Conservation (phyloP, 2,888 invertebrate genomes). For the Pyrochroa serraticornis region DNA sequence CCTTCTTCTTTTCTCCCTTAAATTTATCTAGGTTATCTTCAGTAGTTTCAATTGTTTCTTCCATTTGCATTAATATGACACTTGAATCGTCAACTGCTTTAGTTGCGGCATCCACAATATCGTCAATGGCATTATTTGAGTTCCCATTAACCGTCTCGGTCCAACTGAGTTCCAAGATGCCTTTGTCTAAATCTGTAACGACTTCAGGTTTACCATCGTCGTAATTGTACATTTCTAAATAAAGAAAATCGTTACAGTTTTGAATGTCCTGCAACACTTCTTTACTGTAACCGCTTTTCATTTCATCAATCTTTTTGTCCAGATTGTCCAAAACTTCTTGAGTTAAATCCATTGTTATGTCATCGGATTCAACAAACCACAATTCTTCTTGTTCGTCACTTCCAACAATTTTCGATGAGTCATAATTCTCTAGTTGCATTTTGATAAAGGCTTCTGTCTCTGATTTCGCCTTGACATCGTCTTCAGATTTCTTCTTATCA, state of each 20-base stretch:
- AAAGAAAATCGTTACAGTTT: slow-evolving; percentile 28
- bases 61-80: background rate
- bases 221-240: slow-evolving; percentile 32
- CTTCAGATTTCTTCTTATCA: slow-evolving; percentile 22
- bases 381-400: slow-evolving; percentile 12
- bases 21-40: slow-evolving; percentile 16
- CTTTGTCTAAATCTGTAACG: slow-evolving; percentile 23
- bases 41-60: slow-evolving; percentile 13
- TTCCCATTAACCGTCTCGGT: slow-evolving; percentile 1
- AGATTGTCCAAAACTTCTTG: slow-evolving; percentile 24
- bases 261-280: slow-evolving; percentile 16
- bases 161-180: background rate
- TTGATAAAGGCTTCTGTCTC: background rate
- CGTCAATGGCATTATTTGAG: slow-evolving; percentile 27
- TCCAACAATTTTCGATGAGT: background rate
- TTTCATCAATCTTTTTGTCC: slow-evolving; percentile 35
- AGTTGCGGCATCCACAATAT: slow-evolving; percentile 17
- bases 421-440: no score
- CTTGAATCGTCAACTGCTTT: slow-evolving; percentile 12
- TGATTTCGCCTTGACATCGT: slow-evolving; percentile 3
- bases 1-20: background rate
- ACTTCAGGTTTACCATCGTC: slow-evolving; percentile 30
- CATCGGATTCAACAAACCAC: slow-evolving; percentile 7
- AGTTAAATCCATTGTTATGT: slow-evolving; percentile 11
- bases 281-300: slow-evolving; percentile 32